These are phyloP conservation scores for Talpa occidentalis DNA, from an alignment of 2,113 vertebrate species.

Conservation along the genomic window DNA sequence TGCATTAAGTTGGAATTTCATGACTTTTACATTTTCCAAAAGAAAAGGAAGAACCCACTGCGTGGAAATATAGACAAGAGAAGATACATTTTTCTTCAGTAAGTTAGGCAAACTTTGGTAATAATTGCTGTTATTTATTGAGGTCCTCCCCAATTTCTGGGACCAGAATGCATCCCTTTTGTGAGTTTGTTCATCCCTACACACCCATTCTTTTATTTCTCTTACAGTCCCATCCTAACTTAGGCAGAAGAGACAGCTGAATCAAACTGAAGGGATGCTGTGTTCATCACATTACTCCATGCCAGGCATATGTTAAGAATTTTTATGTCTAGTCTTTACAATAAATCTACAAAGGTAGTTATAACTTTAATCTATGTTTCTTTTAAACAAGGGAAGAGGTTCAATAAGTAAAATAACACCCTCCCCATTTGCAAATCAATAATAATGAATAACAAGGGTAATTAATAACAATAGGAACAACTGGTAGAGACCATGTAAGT, in stretches of 20 bases:
- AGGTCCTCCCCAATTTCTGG: neutral
- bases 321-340: neutral
- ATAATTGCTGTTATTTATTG: neutral
- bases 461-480: neutral
- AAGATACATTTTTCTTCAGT: neutral
- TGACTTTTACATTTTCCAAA: neutral
- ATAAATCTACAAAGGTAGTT: neutral
- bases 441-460: neutral
- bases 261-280: no score
- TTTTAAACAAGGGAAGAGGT: slow-evolving; percentile 10
- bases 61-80: neutral
- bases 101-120: neutral
- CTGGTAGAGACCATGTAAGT: neutral
- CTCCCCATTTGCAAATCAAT: neutral
- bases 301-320: neutral
- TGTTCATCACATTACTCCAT: neutral
- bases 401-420: slow-evolving; percentile 31
- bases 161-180: no score
- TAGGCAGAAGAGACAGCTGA: no score
- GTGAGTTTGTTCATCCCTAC: no score
- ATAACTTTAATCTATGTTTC: neutral
- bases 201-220: no score
- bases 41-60: slow-evolving; percentile 6
- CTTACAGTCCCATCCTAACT: no score
- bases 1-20: neutral